Base-by-base conservation (phyloP, 2,113 vertebrate genomes). In the Lepus timidus region DNA sequence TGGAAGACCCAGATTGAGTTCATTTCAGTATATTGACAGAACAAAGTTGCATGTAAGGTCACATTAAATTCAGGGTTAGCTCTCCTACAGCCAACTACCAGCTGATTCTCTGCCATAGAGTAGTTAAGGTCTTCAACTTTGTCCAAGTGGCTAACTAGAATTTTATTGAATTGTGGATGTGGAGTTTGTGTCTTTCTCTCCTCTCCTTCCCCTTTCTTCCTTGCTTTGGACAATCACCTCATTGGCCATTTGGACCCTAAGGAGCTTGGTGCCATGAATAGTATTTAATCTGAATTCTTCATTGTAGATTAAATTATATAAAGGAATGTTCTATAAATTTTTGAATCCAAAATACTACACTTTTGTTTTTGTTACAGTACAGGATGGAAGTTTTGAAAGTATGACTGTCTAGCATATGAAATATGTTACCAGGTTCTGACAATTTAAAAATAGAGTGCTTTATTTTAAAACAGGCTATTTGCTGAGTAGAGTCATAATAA, bases 371-470 rank as follows among this genome's bases (percentile, higher is more conserved):
- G 67, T 33, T 86, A n/a, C n/a, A 55, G 68, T 33, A 81, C 78
- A 76, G 2, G 5, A 31, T 73, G 29, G 55, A 81, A 51, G 67
- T 67, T 96, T 93, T 85, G 58, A 71, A 91, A 93, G 39, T 68
- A 51, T 67, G 82, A 44, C 62, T 67, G 12, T 85, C 52, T 87
- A 20, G n/a, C 49, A 33, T 68, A 20, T 89, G 88, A 93, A 93
- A 65, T 19, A 10, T 61, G 55, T 94, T 90, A 51, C 17, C 17
- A 44, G 74, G 55, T 44, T 64, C 33, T 39, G 83, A 93, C 4
- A 73, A 22, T 90, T 91, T 96, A 81, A 91, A 95, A 94, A 87
- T 82, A 82, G 81, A 93, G 85, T 68, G 88, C 73, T 86, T 62
- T 76, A 44, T 93, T 95, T 95, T 89, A 61, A 85, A 88, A 31